Percentiles rank a stretch among this genome's conserved stretches.
These are phyloP conservation scores for Uropetala carovei DNA, from an alignment of 2,888 invertebrate species.

Conservation along the genomic window DNA sequence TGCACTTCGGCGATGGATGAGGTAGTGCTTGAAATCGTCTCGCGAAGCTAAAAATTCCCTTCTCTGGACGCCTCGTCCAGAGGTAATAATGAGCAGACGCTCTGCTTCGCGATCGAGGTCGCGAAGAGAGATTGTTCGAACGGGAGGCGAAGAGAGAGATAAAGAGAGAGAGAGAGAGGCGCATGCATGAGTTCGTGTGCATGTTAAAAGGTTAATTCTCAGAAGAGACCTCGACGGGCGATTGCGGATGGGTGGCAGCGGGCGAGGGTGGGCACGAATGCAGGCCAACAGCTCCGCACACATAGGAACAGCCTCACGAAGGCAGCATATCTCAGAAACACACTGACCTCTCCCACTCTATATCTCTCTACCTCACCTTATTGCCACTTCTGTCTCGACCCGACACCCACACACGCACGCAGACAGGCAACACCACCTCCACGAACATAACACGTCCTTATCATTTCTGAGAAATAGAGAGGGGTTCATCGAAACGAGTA, in stretches of 20 bases:
- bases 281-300: not conserved
- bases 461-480: conserved; percentile 32
- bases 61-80: not conserved
- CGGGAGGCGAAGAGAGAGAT: too few relatives aligned
- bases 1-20: not conserved
- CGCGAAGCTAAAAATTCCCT: not conserved
- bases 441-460: conserved; percentile 29
- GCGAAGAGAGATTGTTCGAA: too few relatives aligned
- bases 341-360: not conserved
- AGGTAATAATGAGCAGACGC: conserved; percentile 1
- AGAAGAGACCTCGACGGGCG: not conserved
- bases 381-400: too few relatives aligned
- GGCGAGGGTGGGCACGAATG: not conserved
- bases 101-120: not conserved
- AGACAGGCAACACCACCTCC: not conserved
- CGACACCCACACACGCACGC: not conserved
- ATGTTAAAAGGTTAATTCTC: too few relatives aligned
- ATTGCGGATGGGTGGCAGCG: not conserved
- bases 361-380: not conserved
- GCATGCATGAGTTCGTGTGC: too few relatives aligned
- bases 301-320: not conserved
- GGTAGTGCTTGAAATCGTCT: not conserved
- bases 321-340: not conserved
- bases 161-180: too few relatives aligned
- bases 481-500: not conserved